phyloP scores from a whole-genome alignment of 2,797 vertebrate species.

The Phoxinus dragarum region DNA sequence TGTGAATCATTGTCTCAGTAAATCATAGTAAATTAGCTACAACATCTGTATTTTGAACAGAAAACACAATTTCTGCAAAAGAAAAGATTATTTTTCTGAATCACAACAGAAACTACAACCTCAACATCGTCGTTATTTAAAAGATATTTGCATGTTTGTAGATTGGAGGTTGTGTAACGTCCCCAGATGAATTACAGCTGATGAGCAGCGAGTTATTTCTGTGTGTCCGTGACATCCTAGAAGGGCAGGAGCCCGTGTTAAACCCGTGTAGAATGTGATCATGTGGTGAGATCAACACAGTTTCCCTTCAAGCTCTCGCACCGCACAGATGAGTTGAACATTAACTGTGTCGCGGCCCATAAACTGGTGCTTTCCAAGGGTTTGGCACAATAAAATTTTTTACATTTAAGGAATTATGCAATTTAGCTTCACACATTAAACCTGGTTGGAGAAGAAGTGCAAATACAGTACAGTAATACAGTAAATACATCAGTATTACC shows the following conservation, averaged over 20 bases:
- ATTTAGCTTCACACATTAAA: not conserved
- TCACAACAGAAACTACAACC: not conserved
- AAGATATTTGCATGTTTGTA: not conserved
- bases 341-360: not conserved
- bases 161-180: not conserved
- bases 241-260: constrained; percentile 31
- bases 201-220: constrained; percentile 31
- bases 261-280: constrained; percentile 49
- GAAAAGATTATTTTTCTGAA: not conserved
- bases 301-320: constrained; percentile 43
- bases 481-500: too few species aligned
- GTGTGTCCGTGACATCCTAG: constrained; percentile 39
- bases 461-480: not conserved
- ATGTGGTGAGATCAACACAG: constrained; percentile 56
- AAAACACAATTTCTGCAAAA: not conserved
- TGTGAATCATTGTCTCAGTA: not conserved
- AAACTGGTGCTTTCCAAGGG: not conserved
- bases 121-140: not conserved
- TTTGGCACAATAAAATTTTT: not conserved
- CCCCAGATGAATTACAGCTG: constrained; percentile 23
- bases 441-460: not conserved
- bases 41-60: not conserved
- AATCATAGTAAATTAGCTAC: not conserved
- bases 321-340: constrained; percentile 26
- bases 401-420: not conserved